Percentiles rank a stretch among this genome's conserved stretches.
These are phyloP conservation scores for Druceiella hillmani DNA, from an alignment of 2,888 invertebrate genomes.

Conservation along the genomic window DNA sequence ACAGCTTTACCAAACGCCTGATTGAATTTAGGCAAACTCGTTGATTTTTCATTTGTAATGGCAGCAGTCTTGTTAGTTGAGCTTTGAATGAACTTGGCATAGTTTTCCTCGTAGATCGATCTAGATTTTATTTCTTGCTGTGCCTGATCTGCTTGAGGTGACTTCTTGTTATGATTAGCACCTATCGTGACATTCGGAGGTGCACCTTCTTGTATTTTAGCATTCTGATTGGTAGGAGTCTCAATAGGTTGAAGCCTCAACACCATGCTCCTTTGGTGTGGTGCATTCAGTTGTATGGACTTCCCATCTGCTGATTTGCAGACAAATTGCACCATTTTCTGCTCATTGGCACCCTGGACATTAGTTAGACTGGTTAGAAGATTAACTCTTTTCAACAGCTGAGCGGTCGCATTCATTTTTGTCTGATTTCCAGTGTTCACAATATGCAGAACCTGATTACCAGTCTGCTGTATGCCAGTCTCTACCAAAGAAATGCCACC, in stretches of 20 bases:
- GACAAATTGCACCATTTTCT: slow-evolving; percentile 56
- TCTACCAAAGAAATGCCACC: slow-evolving; percentile 44
- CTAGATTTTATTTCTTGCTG: slow-evolving; percentile 47
- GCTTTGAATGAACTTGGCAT: slow-evolving; percentile 50
- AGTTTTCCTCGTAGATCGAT: slow-evolving; percentile 52
- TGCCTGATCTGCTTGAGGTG: too few species aligned
- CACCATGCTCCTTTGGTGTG: slow-evolving; percentile 51
- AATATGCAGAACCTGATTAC: slow-evolving; percentile 47
- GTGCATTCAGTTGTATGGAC: slow-evolving; percentile 50
- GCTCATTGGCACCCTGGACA: slow-evolving; percentile 45
- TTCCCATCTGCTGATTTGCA: slow-evolving; percentile 59
- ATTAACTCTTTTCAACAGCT: slow-evolving; percentile 46
- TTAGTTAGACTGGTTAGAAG: slow-evolving; percentile 45
- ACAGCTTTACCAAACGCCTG: slow-evolving; percentile 74
- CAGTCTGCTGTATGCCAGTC: slow-evolving; percentile 40
- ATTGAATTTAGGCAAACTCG: slow-evolving; percentile 67
- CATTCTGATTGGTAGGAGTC: slow-evolving; percentile 36
- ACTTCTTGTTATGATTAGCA: slow-evolving; percentile 29
- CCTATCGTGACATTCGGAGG: slow-evolving; percentile 23
- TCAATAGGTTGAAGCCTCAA: slow-evolving; percentile 44
- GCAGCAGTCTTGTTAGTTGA: slow-evolving; percentile 33
- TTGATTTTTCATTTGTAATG: slow-evolving; percentile 38
- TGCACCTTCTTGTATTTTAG: slow-evolving; percentile 25
- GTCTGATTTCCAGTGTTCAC: slow-evolving; percentile 43
- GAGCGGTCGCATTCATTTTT: slow-evolving; percentile 33